phyloP scores from a whole-genome alignment of 1,140 invertebrate genomes.

The Drosophila subpulchrella region DNA sequence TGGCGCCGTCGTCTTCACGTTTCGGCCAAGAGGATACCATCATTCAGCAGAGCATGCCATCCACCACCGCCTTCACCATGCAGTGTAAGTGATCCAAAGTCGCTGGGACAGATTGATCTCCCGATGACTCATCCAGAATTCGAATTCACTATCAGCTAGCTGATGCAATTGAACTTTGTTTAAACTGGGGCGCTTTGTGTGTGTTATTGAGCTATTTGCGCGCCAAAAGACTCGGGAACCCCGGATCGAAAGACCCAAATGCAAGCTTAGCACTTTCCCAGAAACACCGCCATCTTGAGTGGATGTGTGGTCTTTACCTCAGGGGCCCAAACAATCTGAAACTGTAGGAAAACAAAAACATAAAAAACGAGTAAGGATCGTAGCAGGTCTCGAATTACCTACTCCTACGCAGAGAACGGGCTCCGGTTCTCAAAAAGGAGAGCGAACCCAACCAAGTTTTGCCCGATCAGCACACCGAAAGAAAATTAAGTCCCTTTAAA shows the following conservation, averaged over 20 bases:
- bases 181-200: background rate
- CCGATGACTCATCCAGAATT: constrained; percentile 27
- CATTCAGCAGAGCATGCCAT: constrained; percentile 84
- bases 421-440: background rate
- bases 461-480: constrained; percentile 6
- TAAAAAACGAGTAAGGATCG: constrained; percentile 26
- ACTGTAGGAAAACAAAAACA: constrained; percentile 29
- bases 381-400: constrained; percentile 34
- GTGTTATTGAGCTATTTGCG: constrained; percentile 37
- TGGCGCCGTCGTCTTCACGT: constrained; percentile 84
- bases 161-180: constrained; percentile 61
- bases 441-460: constrained; percentile 4
- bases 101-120: background rate
- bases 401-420: constrained; percentile 9
- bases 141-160: constrained; percentile 59
- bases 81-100: constrained; percentile 76
- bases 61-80: constrained; percentile 83
- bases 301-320: constrained; percentile 63
- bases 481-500: background rate
- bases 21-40: constrained; percentile 85
- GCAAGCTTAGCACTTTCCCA: constrained; percentile 45
- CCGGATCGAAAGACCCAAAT: constrained; percentile 10
- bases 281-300: constrained; percentile 60
- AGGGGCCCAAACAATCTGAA: constrained; percentile 3
- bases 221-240: constrained; percentile 51